phyloP scores from a whole-genome alignment of 2,888 invertebrate genomes.

The Notodonta ziczac region DNA sequence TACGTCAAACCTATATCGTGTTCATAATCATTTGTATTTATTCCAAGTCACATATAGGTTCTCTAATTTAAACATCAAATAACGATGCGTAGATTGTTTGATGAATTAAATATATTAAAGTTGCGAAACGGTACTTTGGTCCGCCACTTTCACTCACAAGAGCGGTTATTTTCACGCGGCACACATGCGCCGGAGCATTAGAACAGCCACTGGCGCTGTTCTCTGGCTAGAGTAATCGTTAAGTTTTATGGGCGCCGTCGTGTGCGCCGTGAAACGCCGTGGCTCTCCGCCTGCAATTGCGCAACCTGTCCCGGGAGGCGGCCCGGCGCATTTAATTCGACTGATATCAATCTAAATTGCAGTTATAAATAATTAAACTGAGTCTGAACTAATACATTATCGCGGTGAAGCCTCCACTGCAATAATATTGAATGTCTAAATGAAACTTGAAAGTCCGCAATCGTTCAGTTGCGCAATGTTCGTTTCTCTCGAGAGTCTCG shows the following conservation, averaged over 20 bases:
- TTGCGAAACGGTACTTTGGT: constrained; percentile 74
- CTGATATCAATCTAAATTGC: constrained; percentile 29
- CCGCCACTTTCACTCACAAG: constrained; percentile 77
- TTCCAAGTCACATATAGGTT: constrained; percentile 10
- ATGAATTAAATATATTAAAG: constrained; percentile 60
- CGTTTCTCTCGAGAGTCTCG: neutral
- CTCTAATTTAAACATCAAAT: constrained; percentile 34
- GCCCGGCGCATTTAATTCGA: constrained; percentile 11
- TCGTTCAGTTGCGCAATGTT: constrained; percentile 10
- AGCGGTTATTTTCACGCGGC: constrained; percentile 70
- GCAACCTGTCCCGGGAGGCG: constrained; percentile 41
- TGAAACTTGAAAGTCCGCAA: neutral
- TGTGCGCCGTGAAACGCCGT: constrained; percentile 43
- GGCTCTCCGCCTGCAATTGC: constrained; percentile 48
- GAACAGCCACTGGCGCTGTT: constrained; percentile 39
- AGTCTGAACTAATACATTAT: constrained; percentile 19
- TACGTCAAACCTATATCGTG: constrained; percentile 4
- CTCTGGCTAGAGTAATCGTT: constrained; percentile 57
- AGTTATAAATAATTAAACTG: constrained; percentile 20
- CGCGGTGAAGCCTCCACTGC: neutral
- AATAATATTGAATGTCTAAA: neutral
- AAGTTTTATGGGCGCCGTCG: constrained; percentile 56
- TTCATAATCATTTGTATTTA: constrained; percentile 3
- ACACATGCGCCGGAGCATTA: constrained; percentile 51
- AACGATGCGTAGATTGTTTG: constrained; percentile 35